Percentiles rank a stretch among this genome's conserved stretches.
phyloP scores from a whole-genome alignment of 1,140 invertebrate species.

The Scaptomyza hsui region DNA sequence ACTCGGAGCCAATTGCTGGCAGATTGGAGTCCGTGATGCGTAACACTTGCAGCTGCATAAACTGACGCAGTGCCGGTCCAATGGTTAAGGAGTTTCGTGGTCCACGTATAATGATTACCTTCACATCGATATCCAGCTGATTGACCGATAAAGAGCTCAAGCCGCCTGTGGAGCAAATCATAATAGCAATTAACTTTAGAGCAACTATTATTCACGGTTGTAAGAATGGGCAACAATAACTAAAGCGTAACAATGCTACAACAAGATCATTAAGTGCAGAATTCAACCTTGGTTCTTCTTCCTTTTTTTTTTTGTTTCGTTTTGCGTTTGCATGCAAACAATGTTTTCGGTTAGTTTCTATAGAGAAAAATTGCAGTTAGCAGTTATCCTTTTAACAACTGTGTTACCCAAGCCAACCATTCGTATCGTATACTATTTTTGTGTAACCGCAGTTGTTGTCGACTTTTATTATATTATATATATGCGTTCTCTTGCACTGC shows the following conservation, averaged over 20 bases:
- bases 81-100: constrained; percentile 90
- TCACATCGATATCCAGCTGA: constrained; percentile 86
- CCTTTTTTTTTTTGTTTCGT: neutral
- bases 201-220: neutral
- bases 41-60: constrained; percentile 89
- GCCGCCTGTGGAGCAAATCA: constrained; percentile 86
- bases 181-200: constrained; percentile 36
- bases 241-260: constrained; percentile 34
- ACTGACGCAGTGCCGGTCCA: constrained; percentile 88
- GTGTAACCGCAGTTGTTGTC: constrained; percentile 45
- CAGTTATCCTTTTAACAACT: constrained; percentile 53
- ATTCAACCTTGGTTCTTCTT: constrained; percentile 4
- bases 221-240: constrained; percentile 25
- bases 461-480: constrained; percentile 59
- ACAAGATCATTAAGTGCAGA: constrained; percentile 71
- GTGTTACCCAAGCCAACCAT: constrained; percentile 16
- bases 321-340: constrained; percentile 50
- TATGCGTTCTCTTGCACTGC: constrained; percentile 29
- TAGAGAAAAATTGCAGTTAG: constrained; percentile 18
- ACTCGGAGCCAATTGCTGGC: constrained; percentile 90
- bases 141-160: constrained; percentile 86
- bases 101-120: constrained; percentile 89
- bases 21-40: constrained; percentile 90
- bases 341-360: constrained; percentile 31
- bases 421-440: constrained; percentile 69